Evolutionary conservation across 92 coral and sea anemone genomes (phyloP).

Genomic region (Desmophyllum pertusum): DNA sequence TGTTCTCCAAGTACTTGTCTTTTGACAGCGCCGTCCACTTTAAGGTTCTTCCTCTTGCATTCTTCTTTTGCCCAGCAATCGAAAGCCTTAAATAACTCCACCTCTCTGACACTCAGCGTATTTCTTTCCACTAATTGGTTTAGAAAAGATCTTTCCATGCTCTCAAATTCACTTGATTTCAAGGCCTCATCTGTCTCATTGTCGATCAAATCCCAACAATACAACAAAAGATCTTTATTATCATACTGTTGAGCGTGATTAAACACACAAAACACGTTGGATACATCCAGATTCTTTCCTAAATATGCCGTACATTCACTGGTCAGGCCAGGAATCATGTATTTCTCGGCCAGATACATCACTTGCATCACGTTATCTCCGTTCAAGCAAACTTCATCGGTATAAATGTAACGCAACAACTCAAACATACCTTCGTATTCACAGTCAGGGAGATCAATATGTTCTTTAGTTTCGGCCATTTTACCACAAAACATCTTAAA

Average conservation of each 20-base stretch:
- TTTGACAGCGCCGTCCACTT: not conserved
- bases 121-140: not conserved
- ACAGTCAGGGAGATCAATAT: conserved; percentile 19
- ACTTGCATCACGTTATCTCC: too few relatives aligned
- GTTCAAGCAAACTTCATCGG: too few relatives aligned
- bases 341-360: too few relatives aligned
- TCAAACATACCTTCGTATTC: conserved; percentile 2
- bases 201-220: conserved; percentile 16
- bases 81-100: conserved; percentile 12
- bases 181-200: not conserved
- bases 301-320: not conserved
- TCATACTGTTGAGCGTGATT: not conserved
- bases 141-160: not conserved
- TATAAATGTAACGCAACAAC: too few relatives aligned
- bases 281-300: not conserved
- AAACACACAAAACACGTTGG: conserved; percentile 14
- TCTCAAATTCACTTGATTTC: conserved; percentile 1
- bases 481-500: too few relatives aligned
- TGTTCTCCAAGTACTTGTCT: conserved; percentile 5
- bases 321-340: too few relatives aligned
- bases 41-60: not conserved
- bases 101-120: conserved; percentile 3
- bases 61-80: not conserved
- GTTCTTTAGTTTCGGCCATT: conserved; percentile 13
- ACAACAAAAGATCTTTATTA: not conserved